phyloP scores from a whole-genome alignment of 2,797 vertebrate species.

The Cryptoblepharus egeriae region DNA sequence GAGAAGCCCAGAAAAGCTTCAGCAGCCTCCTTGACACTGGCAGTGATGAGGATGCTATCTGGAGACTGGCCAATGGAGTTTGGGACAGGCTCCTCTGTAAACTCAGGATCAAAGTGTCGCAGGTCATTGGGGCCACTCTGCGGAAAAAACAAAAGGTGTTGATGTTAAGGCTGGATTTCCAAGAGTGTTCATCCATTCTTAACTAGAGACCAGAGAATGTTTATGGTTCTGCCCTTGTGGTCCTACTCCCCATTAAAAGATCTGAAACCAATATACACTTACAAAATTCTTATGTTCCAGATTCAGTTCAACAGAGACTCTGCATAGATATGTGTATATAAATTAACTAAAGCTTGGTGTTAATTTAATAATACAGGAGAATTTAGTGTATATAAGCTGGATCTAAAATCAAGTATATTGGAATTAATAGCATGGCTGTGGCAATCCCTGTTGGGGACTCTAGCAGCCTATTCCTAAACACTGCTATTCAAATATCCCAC shows the following conservation, averaged over 20 bases:
- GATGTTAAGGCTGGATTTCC: neutral
- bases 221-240: neutral
- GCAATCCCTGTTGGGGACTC: too few species aligned
- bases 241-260: neutral
- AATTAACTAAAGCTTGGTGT: neutral
- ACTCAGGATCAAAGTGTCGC: conserved; percentile 97
- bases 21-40: conserved; percentile 93
- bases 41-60: conserved; percentile 90
- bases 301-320: neutral
- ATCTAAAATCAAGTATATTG: too few species aligned
- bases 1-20: conserved; percentile 98
- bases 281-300: neutral
- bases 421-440: neutral
- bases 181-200: neutral
- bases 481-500: too few species aligned
- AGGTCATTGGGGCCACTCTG: conserved; percentile 95
- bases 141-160: conserved; percentile 6
- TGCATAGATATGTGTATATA: too few species aligned
- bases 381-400: neutral
- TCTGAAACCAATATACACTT: neutral
- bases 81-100: conserved; percentile 96
- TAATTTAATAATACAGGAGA: neutral
- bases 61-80: conserved; percentile 96
- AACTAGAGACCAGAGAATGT: neutral
- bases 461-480: too few species aligned